Conservation (phyloP, 2,113 vertebrate genomes). For the Takifugu bimaculatus region DNA sequence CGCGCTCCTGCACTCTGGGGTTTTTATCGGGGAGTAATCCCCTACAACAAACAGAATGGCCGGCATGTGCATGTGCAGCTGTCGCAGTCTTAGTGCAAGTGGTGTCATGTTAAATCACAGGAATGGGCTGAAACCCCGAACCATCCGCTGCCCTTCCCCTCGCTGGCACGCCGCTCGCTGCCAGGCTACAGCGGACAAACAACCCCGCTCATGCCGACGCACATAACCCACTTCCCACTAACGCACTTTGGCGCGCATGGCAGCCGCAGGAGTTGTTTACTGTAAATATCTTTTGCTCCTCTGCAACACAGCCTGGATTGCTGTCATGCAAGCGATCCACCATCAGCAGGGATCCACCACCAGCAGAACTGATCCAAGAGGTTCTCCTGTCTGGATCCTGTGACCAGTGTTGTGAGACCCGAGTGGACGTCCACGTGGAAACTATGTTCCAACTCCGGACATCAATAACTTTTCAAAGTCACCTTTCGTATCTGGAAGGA, state of each 20-base stretch:
- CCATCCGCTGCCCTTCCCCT: conserved; percentile 70
- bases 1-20: conserved; percentile 67
- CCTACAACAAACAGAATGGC: conserved; percentile 81
- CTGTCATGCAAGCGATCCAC: conserved; percentile 13
- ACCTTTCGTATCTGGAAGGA: conserved; percentile 17
- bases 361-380: conserved; percentile 10
- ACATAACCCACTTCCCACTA: conserved; percentile 58
- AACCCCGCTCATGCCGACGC: conserved; percentile 36
- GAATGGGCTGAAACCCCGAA: conserved; percentile 71
- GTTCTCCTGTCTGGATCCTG: conserved; percentile 9
- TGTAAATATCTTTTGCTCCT: conserved; percentile 34
- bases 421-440: conserved; percentile 35
- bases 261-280: conserved; percentile 25
- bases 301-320: conserved; percentile 27
- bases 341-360: conserved; percentile 10
- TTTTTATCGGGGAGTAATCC: conserved; percentile 77
- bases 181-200: conserved; percentile 36
- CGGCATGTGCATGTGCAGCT: conserved; percentile 78
- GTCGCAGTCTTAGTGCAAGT: conserved; percentile 78
- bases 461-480: conserved; percentile 30
- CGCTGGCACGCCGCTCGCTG: conserved; percentile 64
- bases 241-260: conserved; percentile 46
- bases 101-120: conserved; percentile 80
- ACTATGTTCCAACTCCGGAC: conserved; percentile 28
- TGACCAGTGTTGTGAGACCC: conserved; percentile 25